Conservation (phyloP, 2,113 vertebrate species). For the Pantherophis guttatus region DNA sequence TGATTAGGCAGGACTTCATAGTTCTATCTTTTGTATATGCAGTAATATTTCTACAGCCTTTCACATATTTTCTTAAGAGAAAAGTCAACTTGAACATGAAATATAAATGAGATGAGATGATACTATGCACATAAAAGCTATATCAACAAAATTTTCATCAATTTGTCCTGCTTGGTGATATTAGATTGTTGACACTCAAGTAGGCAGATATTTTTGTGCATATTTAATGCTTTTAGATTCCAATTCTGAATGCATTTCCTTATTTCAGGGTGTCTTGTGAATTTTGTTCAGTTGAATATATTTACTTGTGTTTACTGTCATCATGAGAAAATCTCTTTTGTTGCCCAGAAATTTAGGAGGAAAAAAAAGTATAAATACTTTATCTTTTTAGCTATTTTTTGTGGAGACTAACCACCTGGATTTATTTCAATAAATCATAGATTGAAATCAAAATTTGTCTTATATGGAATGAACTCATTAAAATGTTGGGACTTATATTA, state of each 20-base stretch:
- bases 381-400: background rate
- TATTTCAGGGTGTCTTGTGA: background rate
- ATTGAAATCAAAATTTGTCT: background rate
- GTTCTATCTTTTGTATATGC: background rate
- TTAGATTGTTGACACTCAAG: background rate
- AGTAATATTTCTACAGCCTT: background rate
- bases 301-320: background rate
- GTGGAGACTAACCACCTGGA: background rate
- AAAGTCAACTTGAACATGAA: background rate
- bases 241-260: background rate
- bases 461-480: background rate
- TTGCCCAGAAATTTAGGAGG: background rate
- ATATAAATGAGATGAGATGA: background rate
- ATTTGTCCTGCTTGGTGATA: background rate
- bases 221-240: background rate
- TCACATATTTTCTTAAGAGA: background rate
- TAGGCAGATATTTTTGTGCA: background rate
- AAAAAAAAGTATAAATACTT: background rate
- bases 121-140: background rate
- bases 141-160: background rate
- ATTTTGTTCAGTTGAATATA: background rate
- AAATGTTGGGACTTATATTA: background rate
- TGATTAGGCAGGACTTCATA: background rate
- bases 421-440: background rate
- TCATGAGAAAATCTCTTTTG: background rate